Evolutionary conservation across 2,888 invertebrate species (phyloP), one percentile per base, ranked within the genome.

Genomic region (Ptychoptera contaminata): DNA sequence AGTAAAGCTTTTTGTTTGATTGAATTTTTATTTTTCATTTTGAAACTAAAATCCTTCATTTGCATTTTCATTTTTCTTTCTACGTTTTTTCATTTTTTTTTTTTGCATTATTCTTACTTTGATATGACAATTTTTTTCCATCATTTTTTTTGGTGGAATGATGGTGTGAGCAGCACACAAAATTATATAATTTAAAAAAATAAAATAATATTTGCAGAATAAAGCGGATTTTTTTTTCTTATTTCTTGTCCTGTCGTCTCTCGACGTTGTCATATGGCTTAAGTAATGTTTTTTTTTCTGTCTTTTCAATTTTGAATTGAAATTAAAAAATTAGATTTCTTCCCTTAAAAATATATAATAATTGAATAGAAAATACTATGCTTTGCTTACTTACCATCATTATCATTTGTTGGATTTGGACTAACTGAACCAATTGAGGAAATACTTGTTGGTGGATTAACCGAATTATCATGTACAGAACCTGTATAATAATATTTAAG

Each of bases 401-500:
- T 65, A 49, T 65, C 65, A 46, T 62, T 51, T 9, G 59, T 52
- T 57, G 57, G 60, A 15, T 58, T 53, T 8, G 65, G 63, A 54
- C 65, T 65, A 9, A 58, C 54, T 2, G 66, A 65, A 47, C 63
- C 63, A 14, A 63, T 55, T 11, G 65, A 66, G 14, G 65, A 65
- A 32, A 61, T 57, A 47, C 64, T 65, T 16, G 40, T 31, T 31
- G 40, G 10, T 31, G 31, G 40, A 16, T 40, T 40, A 15, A 14
- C 31, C 14, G 15, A 15, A 40, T 40, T 40, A 14, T 46, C 44
- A 14, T 43, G 40, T 34, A 37, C 45, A n/a, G 46, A 34, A 29
- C 37, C 44, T 38, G 40, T 8, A 8, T 23, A 23, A 23, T 23
- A 23, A 23, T 23, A 45, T 30, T 37, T 23, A 43, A 34, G 23